These are phyloP conservation scores for Scalopus aquaticus DNA, from an alignment of 2,113 vertebrate species.

Conservation along the genomic window DNA sequence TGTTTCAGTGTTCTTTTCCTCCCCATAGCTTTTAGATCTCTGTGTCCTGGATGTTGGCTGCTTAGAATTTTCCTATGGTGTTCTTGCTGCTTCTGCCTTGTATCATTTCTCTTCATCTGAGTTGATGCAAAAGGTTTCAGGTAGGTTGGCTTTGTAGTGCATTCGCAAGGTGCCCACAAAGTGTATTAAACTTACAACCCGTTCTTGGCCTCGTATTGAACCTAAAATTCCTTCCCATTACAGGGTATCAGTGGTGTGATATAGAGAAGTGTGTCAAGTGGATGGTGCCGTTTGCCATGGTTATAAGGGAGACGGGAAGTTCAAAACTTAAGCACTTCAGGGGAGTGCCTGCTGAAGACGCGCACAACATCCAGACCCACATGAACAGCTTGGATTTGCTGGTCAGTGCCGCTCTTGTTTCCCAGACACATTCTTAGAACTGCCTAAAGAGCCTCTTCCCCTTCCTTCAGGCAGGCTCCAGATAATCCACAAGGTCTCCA, in stretches of 20 bases:
- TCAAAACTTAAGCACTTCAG: constrained; percentile 90
- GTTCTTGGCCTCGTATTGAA: background rate
- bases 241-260: constrained; percentile 93
- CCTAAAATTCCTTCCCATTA: background rate
- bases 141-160: constrained; percentile 78
- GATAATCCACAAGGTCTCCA: background rate
- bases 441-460: background rate
- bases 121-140: constrained; percentile 94
- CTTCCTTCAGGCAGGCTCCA: background rate
- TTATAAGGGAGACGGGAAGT: constrained; percentile 89
- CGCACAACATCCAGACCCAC: constrained; percentile 97
- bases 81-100: constrained; percentile 95
- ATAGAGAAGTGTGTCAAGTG: constrained; percentile 94
- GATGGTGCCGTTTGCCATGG: constrained; percentile 96
- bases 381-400: constrained; percentile 91
- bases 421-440: background rate
- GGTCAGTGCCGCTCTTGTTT: constrained; percentile 83
- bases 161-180: too few relatives aligned
- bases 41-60: constrained; percentile 93
- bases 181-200: accelerated
- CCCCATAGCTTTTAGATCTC: constrained; percentile 92
- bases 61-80: constrained; percentile 92
- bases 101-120: constrained; percentile 97
- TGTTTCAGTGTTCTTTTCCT: background rate
- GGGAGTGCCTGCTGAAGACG: constrained; percentile 89